A percentile compares a stretch with the other conserved stretches of the same genome.
phyloP scores from a whole-genome alignment of 2,113 vertebrate genomes.

The Paedocypris sp. region DNA sequence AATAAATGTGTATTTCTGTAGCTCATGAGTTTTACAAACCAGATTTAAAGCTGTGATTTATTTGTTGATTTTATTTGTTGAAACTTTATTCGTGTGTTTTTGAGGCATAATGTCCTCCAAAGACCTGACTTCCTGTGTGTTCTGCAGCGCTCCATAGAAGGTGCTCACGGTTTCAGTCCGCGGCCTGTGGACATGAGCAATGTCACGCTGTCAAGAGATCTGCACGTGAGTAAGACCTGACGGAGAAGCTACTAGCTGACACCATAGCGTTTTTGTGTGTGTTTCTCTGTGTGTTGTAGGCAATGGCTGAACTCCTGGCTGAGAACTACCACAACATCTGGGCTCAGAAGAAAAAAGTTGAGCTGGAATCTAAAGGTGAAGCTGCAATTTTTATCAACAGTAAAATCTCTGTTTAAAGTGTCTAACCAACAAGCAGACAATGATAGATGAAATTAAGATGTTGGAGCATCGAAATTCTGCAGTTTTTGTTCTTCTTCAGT shows the following conservation, averaged over 20 bases:
- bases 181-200: slow-evolving; percentile 95
- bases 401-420: too few relatives aligned
- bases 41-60: too few relatives aligned
- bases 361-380: slow-evolving; percentile 90
- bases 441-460: too few relatives aligned
- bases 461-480: too few relatives aligned
- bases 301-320: slow-evolving; percentile 93
- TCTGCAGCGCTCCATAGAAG: slow-evolving; percentile 76
- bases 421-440: too few relatives aligned
- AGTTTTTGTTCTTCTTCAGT: neutral
- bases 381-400: neutral
- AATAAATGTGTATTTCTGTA: neutral
- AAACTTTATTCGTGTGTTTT: too few relatives aligned
- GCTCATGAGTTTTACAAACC: too few relatives aligned
- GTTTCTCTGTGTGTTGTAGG: slow-evolving; percentile 52
- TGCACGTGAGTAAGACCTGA: slow-evolving; percentile 68
- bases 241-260: too few relatives aligned
- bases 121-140: slow-evolving; percentile 10
- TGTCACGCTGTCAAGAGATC: slow-evolving; percentile 82
- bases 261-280: neutral
- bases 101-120: too few relatives aligned
- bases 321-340: slow-evolving; percentile 97
- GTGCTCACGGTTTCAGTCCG: slow-evolving; percentile 76
- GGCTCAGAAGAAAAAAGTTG: slow-evolving; percentile 90
- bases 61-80: too few relatives aligned